phyloP scores from a whole-genome alignment of 2,797 vertebrate species.

The Lacerta bilineata region DNA sequence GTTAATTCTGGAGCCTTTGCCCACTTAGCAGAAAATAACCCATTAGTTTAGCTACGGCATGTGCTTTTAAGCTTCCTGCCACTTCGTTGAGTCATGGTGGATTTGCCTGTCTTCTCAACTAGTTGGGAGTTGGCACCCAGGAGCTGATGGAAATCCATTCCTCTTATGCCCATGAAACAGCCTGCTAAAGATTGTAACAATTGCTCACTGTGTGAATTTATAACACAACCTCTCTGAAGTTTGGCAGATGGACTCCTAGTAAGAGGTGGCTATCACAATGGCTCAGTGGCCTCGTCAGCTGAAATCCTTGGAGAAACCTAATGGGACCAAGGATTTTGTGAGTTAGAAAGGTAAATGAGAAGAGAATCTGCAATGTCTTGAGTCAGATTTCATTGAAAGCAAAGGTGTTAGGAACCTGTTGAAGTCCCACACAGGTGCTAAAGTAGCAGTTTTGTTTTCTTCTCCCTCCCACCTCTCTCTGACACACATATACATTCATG shows the following conservation, averaged over 20 bases:
- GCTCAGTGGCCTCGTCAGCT: background rate
- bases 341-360: background rate
- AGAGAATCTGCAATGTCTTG: no score
- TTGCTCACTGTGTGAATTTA: background rate
- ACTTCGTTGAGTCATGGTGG: slow-evolving; percentile 35
- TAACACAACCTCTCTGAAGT: background rate
- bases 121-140: slow-evolving; percentile 41
- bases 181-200: slow-evolving; percentile 11
- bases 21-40: slow-evolving; percentile 74
- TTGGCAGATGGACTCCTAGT: slow-evolving; percentile 5
- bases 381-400: background rate
- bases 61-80: slow-evolving; percentile 60
- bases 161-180: slow-evolving; percentile 19
- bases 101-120: slow-evolving; percentile 49
- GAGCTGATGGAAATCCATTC: slow-evolving; percentile 36
- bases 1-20: slow-evolving; percentile 70
- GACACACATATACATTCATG: background rate
- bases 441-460: background rate
- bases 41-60: slow-evolving; percentile 61
- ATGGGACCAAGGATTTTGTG: background rate
- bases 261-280: background rate
- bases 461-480: background rate
- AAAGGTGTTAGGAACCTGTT: background rate
- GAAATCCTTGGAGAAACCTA: background rate
- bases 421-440: background rate